phyloP scores from a whole-genome alignment of 2,113 vertebrate species.

The Lasiurus borealis region DNA sequence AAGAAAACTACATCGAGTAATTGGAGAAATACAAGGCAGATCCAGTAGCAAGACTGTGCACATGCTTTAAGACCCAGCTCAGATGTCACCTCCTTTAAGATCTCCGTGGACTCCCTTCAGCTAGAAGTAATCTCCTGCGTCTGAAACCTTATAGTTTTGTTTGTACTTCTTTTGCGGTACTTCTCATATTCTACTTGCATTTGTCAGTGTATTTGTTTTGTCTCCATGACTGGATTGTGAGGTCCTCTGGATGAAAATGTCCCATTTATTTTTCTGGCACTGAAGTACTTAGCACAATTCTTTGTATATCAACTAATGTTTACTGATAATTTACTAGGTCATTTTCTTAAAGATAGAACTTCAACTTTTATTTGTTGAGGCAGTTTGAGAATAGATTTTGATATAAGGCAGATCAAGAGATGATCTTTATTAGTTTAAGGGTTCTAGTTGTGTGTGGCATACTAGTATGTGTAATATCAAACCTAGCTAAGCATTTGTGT shows the following conservation, averaged over 20 bases:
- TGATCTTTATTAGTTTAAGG: background rate
- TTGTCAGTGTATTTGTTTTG: background rate
- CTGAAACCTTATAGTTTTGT: conserved; percentile 64
- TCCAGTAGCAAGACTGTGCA: background rate
- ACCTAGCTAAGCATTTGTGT: background rate
- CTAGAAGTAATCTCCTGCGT: conserved; percentile 43
- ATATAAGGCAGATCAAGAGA: background rate
- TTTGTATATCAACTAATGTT: background rate
- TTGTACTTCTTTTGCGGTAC: background rate
- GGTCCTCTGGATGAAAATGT: background rate
- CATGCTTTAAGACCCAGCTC: background rate
- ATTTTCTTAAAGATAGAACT: conserved; percentile 2
- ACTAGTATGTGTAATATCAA: background rate
- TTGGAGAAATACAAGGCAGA: conserved; percentile 5
- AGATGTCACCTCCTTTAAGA: background rate
- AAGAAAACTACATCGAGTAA: conserved; percentile 52
- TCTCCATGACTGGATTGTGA: background rate
- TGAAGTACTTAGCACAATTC: background rate
- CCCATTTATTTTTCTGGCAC: background rate
- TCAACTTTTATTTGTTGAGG: background rate
- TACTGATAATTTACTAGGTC: background rate
- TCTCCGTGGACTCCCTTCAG: background rate
- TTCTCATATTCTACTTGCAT: background rate
- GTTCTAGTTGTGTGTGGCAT: background rate
- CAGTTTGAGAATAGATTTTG: conserved; percentile 6